Evolutionary conservation across 2,888 invertebrate species (phyloP), one percentile per base, ranked within the genome.

Genomic region (Morinoia aosen): DNA sequence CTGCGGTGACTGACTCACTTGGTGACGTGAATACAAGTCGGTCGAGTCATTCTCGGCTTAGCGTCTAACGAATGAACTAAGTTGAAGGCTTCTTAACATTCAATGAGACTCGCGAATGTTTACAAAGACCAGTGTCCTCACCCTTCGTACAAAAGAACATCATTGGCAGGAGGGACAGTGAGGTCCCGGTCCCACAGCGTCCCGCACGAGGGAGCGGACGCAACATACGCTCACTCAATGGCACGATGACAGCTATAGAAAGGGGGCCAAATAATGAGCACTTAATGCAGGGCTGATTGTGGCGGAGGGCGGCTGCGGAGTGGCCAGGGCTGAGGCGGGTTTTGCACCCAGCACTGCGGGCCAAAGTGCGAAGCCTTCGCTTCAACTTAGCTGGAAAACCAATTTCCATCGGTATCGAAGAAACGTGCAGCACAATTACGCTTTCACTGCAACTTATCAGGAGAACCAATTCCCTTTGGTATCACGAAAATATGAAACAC

Each of bases 231-330:
- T 57, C 93, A 16, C 39, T 93, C 93, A 48, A 93, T 93, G 58
- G 93, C 11, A 48, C 93, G 93, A 93, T 93, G 93, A 93, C 93
- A 93, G 93, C 93, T 56, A 93, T 57, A 93, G 56, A 93, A 93
- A 93, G 93, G 93, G 93, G 93, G 57, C 93, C 93, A 93, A 93
- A 58, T 93, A 93, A 93, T 93, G 93, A 93, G 93, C 93, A 57
- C 57, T 93, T 93, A 93, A 93, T 93, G 93, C 48, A 19, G 93
- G 10, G 12, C 93, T 93, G 93, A 93, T 93, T 93, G 93, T 57
- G 57, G n/a, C n/a, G 57, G 58, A 93, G 93, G 93, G 57, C 76
- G 76, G 48, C 57, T 33, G 58, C 33, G 39, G 48, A 14, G 39
- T 90, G 10, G 39, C 11, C 11, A 90, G 11, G 90, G 90, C 40